A percentile compares a stretch with the other conserved stretches of the same genome.
Evolutionary conservation across 35 echinoderm and acorn worm species (phyloP).

Genomic region (Apostichopus japonicus): DNA sequence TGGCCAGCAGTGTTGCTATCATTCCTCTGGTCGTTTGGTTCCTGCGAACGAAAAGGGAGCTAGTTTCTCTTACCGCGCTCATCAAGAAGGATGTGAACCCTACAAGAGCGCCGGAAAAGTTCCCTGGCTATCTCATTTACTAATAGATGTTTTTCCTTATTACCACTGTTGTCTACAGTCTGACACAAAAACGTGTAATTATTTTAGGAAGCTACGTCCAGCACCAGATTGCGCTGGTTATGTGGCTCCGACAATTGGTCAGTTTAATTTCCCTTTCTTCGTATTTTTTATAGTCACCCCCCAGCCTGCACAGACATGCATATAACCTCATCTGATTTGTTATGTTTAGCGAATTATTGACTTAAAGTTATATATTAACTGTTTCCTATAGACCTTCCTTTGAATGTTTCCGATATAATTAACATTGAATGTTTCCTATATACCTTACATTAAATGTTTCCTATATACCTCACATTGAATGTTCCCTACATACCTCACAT

Average conservation of each 20-base stretch:
- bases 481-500: too few species aligned
- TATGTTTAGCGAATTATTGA: too few species aligned
- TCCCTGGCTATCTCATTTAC: constrained; percentile 16
- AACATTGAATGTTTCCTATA: too few species aligned
- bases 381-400: too few species aligned
- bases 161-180: constrained; percentile 2
- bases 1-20: not conserved
- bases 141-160: not conserved
- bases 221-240: not conserved
- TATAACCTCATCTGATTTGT: too few species aligned
- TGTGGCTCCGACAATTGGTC: not conserved
- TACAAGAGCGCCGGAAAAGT: not conserved
- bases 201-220: not conserved
- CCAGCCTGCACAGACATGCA: too few species aligned
- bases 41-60: not conserved
- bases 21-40: not conserved
- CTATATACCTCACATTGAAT: too few species aligned
- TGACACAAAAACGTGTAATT: not conserved
- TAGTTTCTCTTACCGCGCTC: not conserved
- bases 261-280: too few species aligned
- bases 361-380: too few species aligned
- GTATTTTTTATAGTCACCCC: too few species aligned
- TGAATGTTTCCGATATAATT: too few species aligned
- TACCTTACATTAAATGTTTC: too few species aligned
- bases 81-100: not conserved